Percentiles rank a stretch among this genome's conserved stretches.
Evolutionary conservation across 1,140 invertebrate genomes (phyloP).

Genomic region (Mycetomoellerius zeteki): DNA sequence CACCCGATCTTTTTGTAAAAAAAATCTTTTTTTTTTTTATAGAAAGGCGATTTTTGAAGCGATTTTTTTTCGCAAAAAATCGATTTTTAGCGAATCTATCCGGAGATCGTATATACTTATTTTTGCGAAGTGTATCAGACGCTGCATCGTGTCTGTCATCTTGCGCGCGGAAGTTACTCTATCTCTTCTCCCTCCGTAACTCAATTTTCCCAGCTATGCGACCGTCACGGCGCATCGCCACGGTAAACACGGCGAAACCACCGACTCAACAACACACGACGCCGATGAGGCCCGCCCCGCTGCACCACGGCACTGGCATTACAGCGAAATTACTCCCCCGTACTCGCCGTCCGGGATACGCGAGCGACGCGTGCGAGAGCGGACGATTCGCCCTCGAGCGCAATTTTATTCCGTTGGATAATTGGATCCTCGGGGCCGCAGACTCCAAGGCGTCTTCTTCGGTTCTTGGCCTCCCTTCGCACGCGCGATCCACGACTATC

Average conservation of each 20-base stretch:
- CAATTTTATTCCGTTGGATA: slow-evolving; percentile 56
- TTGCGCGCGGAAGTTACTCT: not conserved
- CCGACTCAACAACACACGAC: slow-evolving; percentile 26
- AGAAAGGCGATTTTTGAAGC: too few relatives aligned
- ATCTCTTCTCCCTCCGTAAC: slow-evolving; percentile 17
- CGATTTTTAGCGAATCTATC: too few relatives aligned
- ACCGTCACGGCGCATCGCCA: slow-evolving; percentile 47
- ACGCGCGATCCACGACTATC: too few relatives aligned
- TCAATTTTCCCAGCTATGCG: slow-evolving; percentile 47
- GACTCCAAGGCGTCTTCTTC: slow-evolving; percentile 11
- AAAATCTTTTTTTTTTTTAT: too few relatives aligned
- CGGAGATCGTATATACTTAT: too few relatives aligned
- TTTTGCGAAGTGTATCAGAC: not conserved
- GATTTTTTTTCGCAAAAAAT: too few relatives aligned
- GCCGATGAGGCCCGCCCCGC: slow-evolving; percentile 16
- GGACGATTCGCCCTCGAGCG: slow-evolving; percentile 37
- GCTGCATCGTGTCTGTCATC: slow-evolving; percentile 18
- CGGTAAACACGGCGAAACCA: slow-evolving; percentile 54
- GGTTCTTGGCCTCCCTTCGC: not conserved
- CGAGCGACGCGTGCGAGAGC: slow-evolving; percentile 35
- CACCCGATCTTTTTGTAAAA: too few relatives aligned
- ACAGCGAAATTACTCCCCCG: slow-evolving; percentile 37
- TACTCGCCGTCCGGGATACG: not conserved
- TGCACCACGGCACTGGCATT: not conserved
- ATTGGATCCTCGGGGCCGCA: slow-evolving; percentile 43